Evolutionary conservation across 37 sponge, comb jelly and placozoan species (phyloP), one percentile per base, ranked within the genome.

Genomic region (Haliclona indistincta): DNA sequence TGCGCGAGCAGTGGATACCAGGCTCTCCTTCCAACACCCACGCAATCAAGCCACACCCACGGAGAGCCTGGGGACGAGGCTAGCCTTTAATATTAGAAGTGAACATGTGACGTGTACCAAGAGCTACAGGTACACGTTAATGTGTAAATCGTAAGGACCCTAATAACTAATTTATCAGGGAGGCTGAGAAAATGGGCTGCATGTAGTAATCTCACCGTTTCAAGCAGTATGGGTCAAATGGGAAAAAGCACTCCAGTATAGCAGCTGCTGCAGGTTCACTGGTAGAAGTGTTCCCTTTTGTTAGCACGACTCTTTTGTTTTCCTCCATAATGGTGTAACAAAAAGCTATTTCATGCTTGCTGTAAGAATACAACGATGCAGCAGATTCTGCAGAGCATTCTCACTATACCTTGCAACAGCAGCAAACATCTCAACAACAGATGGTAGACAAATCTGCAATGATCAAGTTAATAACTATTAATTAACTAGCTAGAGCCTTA

Each of bases 291-390:
- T 54, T 23, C 0, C 78, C 26, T 11, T 72, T 20, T 23, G 81
- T 68, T 28, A 91, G 38, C 20, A 77, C 15, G 13, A 91, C 41
- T 11, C 95, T 80, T 44, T 84, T 87, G 83, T 94, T 94, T 43
- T 82, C 84, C 58, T 90, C 95, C 54, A 94, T 39, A 7, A 94
- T 83, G 15, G 92, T 87, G 82, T 94, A 91, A 82, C 95, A 94
- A 71, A 88, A 94, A 44, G 80, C 89, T 15, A 94, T 28, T 72
- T 94, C 93, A 69, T 85, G 70, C 13, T 44, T 66, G 64, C 77
- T 76, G 51, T 3, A 62, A 56, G 8, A 73, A 73, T 25, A 33
- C 54, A 71, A 70, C 7, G 39, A 71, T 39, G 34, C 37, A 11
- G 30, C 29, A 64, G 38, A 64, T n/a, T 26, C 0, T n/a, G 43